Base-by-base conservation (phyloP, 2,113 vertebrate genomes). In the Leucosticte australis region DNA sequence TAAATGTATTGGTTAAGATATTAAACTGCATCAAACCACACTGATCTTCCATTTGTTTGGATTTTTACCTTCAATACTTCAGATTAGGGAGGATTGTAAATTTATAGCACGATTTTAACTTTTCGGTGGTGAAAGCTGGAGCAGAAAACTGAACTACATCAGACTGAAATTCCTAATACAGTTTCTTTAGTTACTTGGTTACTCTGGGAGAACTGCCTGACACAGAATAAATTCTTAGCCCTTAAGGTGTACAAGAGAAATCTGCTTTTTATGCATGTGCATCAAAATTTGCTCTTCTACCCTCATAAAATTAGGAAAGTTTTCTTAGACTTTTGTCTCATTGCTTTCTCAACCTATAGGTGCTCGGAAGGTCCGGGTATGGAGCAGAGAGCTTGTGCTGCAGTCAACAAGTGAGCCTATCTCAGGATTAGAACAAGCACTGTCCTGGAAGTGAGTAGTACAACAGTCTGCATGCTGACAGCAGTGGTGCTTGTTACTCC, bases 401-500 rank as follows among this genome's bases (percentile, higher is more conserved):
- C 99, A 99, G 87, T 98, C 99, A 59, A 99, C 99, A 74, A 99
- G 99, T 23, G 99, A 99, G 88, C 94, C 98, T 35, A 26, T 99
- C 89, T 98, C 98, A 9, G 99, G 99, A 31, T 98, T 99, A 96
- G 99, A 99, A 69, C 99, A 99, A 85, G 84, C 98, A 2, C 96
- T 99, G 27, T 98, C 98, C 76, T 99, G 99, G 99, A 99, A 98
- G 99, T 99, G 95, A 98, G 98, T 98, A 90, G 50, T 50, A 79
- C 69, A 76, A 16, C 28, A 82, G 9, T 39, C 28, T 87, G 21
- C 17, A 5, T 69, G 59, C 44, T 3, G 2, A 27, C 13, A 59
- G 9, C 24, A 31, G 15, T 26, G 12, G 62, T 71, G 24, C 4
- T 37, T 89, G 68, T 74, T 95, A 77, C 71, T 90, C 8, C 18